Evolutionary conservation across 2,113 vertebrate species (phyloP).

Genomic region (Marmota flaviventris): DNA sequence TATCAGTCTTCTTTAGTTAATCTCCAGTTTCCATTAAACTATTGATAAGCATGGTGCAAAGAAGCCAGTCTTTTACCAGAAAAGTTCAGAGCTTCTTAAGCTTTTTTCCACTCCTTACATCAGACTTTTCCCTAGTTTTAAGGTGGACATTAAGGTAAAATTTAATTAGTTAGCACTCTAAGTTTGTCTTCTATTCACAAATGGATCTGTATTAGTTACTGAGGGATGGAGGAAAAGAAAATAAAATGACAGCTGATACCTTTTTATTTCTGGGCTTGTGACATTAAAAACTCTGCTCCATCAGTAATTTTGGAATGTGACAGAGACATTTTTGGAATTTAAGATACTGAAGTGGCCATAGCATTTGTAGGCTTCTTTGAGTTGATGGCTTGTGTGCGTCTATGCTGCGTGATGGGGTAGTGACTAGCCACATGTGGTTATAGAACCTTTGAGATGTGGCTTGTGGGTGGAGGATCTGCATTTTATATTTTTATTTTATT

Average conservation of each 20-base stretch:
- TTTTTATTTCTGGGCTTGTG: neutral
- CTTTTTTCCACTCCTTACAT: neutral
- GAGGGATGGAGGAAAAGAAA: neutral
- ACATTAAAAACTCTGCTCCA: neutral
- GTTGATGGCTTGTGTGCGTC: fast-evolving
- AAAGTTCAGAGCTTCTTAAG: neutral
- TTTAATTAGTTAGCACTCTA: neutral
- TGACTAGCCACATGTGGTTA: neutral
- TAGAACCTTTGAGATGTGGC: neutral
- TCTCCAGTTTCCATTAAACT: constrained; percentile 39
- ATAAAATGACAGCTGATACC: neutral
- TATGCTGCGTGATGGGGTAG: neutral
- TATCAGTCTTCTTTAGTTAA: constrained; percentile 24
- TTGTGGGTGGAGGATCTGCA: neutral
- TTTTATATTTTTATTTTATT: neutral
- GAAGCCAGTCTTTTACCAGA: neutral
- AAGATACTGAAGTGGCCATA: neutral
- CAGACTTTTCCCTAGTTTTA: neutral
- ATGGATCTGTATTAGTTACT: neutral
- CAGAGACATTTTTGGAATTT: neutral
- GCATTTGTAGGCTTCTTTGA: neutral
- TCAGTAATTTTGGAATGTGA: neutral
- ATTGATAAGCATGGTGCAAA: neutral
- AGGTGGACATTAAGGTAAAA: neutral
- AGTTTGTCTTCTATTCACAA: neutral